These are phyloP conservation scores for Amia ocellicauda DNA, from an alignment of 2,113 vertebrate species.

Conservation along the genomic window DNA sequence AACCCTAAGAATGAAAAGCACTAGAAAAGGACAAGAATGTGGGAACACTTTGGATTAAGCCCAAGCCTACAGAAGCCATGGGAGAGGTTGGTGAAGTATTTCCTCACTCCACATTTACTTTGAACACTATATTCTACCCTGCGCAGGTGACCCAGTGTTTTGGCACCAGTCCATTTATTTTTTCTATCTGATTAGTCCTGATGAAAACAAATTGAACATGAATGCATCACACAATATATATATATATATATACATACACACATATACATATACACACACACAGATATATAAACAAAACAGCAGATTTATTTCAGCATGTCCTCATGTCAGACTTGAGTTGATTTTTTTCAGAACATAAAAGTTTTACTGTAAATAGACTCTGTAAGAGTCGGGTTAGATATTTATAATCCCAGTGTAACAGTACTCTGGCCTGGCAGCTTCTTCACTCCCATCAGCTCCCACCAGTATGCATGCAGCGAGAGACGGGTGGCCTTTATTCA, in stretches of 20 bases:
- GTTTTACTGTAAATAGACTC: neutral
- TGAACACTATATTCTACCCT: conserved; percentile 37
- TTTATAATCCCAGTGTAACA: conserved; percentile 19
- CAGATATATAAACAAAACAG: too few species aligned
- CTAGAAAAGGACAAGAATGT: too few species aligned
- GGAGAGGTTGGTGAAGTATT: conserved; percentile 36
- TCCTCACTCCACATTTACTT: conserved; percentile 26
- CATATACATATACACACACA: too few species aligned
- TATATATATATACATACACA: too few species aligned
- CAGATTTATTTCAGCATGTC: too few species aligned
- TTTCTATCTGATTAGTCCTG: neutral
- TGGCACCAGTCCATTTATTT: neutral
- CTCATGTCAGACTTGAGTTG: too few species aligned
- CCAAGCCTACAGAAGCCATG: neutral
- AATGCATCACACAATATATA: too few species aligned
- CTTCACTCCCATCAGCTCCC: too few species aligned
- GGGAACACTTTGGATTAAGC: neutral
- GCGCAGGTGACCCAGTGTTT: conserved; percentile 19
- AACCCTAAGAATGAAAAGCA: conserved; percentile 7
- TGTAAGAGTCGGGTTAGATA: conserved; percentile 3
- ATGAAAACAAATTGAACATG: neutral
- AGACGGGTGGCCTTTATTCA: too few species aligned
- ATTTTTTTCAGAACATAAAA: neutral
- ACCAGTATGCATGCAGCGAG: too few species aligned
- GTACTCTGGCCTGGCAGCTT: neutral